phyloP scores from a whole-genome alignment of 1,140 invertebrate species.

The Drosophila leontia region DNA sequence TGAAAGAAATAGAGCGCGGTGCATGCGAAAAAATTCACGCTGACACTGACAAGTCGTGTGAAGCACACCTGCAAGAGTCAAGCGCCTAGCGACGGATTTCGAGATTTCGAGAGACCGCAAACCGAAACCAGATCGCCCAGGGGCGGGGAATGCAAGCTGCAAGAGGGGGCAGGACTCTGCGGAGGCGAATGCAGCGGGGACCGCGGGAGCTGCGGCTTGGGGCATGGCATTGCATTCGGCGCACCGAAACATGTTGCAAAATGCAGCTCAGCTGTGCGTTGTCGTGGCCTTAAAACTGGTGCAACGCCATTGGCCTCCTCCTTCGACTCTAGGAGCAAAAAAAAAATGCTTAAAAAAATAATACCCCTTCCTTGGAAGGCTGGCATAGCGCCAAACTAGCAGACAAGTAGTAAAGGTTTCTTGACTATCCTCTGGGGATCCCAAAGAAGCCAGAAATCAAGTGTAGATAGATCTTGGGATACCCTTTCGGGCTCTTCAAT shows the following conservation, averaged over 20 bases:
- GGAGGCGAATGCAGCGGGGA: background rate
- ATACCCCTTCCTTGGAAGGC: constrained; percentile 23
- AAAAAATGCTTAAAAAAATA: background rate
- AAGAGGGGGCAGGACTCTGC: background rate
- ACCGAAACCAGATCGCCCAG: constrained; percentile 46
- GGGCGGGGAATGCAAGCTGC: constrained; percentile 11
- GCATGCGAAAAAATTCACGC: constrained; percentile 48
- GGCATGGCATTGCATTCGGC: constrained; percentile 35
- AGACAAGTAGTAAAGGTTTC: constrained; percentile 54
- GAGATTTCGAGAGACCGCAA: constrained; percentile 60
- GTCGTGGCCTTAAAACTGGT: constrained; percentile 77
- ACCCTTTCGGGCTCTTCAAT: background rate
- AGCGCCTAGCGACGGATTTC: constrained; percentile 48
- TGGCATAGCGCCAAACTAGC: constrained; percentile 73
- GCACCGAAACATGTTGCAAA: constrained; percentile 71
- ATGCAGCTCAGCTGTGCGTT: constrained; percentile 65
- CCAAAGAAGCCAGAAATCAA: constrained; percentile 12
- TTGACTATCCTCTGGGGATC: constrained; percentile 18
- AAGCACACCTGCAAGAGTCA: constrained; percentile 80
- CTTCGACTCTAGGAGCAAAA: constrained; percentile 19
- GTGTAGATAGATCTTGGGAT: background rate
- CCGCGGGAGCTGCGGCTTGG: background rate
- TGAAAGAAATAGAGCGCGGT: constrained; percentile 31
- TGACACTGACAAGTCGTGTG: constrained; percentile 83
- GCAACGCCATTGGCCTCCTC: constrained; percentile 75